Conservation (phyloP, 2,888 invertebrate species). For the Euplexia lucipara region DNA sequence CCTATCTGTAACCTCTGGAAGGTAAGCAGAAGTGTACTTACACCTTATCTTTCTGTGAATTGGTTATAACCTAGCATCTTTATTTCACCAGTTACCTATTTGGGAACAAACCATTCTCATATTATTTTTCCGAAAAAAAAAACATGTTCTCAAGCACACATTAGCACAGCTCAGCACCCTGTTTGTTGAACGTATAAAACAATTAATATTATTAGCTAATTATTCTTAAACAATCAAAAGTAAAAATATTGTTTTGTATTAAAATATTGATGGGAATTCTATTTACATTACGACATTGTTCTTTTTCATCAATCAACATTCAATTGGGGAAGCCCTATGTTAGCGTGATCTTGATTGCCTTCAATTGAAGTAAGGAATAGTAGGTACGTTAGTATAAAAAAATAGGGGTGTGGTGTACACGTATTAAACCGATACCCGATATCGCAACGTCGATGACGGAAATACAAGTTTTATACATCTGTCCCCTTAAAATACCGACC, state of each 20-base stretch:
- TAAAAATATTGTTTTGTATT: neutral
- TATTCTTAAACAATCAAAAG: neutral
- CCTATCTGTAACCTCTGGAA: no score
- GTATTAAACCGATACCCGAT: slow-evolving; percentile 31
- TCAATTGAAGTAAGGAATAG: slow-evolving; percentile 26
- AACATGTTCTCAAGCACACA: no score
- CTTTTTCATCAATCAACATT: slow-evolving; percentile 37
- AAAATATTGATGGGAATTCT: slow-evolving; percentile 1
- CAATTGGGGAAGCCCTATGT: slow-evolving; percentile 53
- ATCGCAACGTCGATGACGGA: slow-evolving; percentile 34
- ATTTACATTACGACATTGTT: slow-evolving; percentile 8
- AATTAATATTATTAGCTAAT: no score
- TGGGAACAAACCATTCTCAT: no score
- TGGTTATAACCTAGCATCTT: no score
- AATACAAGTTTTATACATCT: slow-evolving; percentile 39
- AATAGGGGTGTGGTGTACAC: slow-evolving; percentile 37
- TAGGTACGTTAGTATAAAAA: slow-evolving; percentile 1
- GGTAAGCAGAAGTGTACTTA: no score
- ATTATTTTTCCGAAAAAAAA: no score
- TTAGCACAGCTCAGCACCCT: no score
- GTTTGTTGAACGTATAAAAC: no score
- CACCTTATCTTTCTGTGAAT: no score
- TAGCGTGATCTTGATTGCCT: slow-evolving; percentile 22
- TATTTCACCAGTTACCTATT: no score
- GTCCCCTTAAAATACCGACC: slow-evolving; percentile 19